These are phyloP conservation scores for Eupithecia exiguata DNA, from an alignment of 2,888 invertebrate species.

Conservation along the genomic window DNA sequence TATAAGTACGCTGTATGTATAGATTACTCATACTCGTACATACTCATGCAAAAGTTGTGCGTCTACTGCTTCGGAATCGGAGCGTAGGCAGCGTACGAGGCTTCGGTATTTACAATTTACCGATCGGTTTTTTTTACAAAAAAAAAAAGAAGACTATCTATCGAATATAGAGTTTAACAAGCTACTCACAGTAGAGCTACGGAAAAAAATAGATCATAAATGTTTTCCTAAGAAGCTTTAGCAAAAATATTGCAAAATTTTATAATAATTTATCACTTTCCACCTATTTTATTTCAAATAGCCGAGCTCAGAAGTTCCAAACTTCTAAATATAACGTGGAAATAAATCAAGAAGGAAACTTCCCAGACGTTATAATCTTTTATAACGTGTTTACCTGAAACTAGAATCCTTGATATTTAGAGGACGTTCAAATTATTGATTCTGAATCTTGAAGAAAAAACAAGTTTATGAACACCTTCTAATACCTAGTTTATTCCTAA, in stretches of 20 bases:
- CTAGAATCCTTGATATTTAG: slow-evolving; percentile 9
- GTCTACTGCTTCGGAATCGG: too few species aligned
- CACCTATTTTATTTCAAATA: neutral
- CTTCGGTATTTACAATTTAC: too few species aligned
- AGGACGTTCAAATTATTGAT: neutral
- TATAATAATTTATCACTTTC: neutral
- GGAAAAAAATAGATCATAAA: neutral
- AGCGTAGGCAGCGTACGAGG: too few species aligned
- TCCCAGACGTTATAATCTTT: slow-evolving; percentile 17
- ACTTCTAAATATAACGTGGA: neutral
- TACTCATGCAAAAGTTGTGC: neutral
- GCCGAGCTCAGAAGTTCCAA: neutral
- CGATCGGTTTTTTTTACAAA: too few species aligned
- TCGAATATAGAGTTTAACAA: neutral
- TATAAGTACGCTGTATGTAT: neutral
- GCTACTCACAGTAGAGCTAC: neutral
- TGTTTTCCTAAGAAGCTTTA: neutral
- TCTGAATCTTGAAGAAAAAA: neutral
- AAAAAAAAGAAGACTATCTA: too few species aligned
- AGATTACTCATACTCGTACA: neutral
- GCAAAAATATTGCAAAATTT: neutral
- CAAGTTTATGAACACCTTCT: neutral
- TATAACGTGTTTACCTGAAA: slow-evolving; percentile 15
- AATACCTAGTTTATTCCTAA: neutral
- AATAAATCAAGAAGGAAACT: slow-evolving; percentile 13